A percentile compares a stretch with the other conserved stretches of the same genome.
phyloP scores from a whole-genome alignment of 2,113 vertebrate genomes.

The Cromileptes altivelis region DNA sequence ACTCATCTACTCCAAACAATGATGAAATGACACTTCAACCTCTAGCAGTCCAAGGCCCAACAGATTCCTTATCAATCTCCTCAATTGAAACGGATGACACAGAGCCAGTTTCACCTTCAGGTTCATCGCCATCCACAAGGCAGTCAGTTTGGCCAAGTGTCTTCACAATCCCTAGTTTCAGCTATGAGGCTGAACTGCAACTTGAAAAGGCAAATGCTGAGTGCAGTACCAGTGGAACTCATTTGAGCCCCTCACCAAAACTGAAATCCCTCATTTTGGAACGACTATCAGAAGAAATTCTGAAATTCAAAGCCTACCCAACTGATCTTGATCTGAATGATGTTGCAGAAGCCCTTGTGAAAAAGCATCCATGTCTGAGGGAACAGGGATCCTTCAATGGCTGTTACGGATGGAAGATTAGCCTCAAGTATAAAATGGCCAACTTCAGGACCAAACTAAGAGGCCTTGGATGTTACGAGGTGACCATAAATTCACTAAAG shows the following conservation, averaged over 20 bases:
- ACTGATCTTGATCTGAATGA: slow-evolving; percentile 42
- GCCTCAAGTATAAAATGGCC: slow-evolving; percentile 4
- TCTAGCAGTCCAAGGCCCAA: not conserved
- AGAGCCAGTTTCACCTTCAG: not conserved
- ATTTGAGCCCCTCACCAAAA: not conserved
- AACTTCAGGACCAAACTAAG: not conserved
- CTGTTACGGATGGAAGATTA: not conserved
- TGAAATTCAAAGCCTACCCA: slow-evolving; percentile 35
- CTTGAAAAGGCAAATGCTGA: slow-evolving; percentile 41
- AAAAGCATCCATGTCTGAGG: not conserved
- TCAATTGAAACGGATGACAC: not conserved
- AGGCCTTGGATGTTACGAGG: not conserved
- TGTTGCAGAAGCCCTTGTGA: not conserved
- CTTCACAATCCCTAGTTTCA: slow-evolving; percentile 15
- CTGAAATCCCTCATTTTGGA: slow-evolving; percentile 49
- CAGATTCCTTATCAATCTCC: not conserved
- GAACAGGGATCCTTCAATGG: slow-evolving; percentile 1
- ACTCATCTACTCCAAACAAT: too few species aligned
- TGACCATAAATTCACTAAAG: not conserved
- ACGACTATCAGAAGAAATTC: slow-evolving; percentile 33
- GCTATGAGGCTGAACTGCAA: slow-evolving; percentile 36
- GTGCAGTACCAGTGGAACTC: slow-evolving; percentile 9
- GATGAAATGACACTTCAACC: not conserved
- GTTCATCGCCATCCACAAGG: not conserved
- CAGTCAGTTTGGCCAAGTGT: slow-evolving; percentile 4